Conservation (phyloP, 35 echinoderm and acorn worm species). For the Ophiothrix spiculata region DNA sequence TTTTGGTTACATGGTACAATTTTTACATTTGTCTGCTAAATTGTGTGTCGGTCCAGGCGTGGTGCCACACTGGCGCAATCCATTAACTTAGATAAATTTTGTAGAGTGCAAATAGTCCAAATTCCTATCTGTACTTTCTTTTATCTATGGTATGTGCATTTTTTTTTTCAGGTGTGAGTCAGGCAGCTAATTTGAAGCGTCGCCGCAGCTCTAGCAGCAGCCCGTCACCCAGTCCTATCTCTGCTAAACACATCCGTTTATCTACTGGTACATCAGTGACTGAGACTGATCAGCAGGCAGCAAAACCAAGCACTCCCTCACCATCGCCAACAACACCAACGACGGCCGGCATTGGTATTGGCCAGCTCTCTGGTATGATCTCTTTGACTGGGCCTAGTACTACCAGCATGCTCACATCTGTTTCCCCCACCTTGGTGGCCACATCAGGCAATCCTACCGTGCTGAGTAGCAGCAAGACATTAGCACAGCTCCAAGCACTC, state of each 20-base stretch:
- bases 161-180: background rate
- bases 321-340: background rate
- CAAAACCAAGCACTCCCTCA: background rate
- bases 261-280: background rate
- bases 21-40: too few species aligned
- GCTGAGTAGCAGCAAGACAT: constrained; percentile 6
- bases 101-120: too few species aligned
- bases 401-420: background rate
- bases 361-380: background rate
- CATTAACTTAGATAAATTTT: too few species aligned
- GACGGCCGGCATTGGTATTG: background rate
- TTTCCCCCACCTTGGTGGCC: background rate
- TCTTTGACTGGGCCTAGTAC: background rate
- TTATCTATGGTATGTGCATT: background rate
- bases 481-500: constrained; percentile 28
- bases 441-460: background rate
- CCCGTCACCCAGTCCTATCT: background rate
- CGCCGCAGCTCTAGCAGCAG: background rate
- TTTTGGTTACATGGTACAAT: too few species aligned
- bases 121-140: background rate
- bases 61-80: too few species aligned
- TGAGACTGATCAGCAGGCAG: background rate
- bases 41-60: too few species aligned
- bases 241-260: background rate
- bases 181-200: background rate